Evolutionary conservation across 2,113 vertebrate genomes (phyloP).

Genomic region (Eretmochelys imbricata): DNA sequence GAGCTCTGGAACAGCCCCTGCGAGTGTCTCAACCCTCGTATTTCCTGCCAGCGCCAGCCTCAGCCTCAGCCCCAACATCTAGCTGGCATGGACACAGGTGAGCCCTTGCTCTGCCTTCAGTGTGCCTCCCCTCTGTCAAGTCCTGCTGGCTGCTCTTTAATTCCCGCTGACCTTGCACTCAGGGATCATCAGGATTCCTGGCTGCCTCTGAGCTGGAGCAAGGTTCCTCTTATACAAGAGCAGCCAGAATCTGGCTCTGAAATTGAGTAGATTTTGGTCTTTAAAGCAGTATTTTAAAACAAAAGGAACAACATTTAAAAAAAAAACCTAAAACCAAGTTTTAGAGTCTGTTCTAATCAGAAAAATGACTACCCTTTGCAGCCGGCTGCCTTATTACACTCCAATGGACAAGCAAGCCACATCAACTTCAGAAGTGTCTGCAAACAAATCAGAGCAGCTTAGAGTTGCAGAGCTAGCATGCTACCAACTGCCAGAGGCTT

Average conservation of each 20-base stretch:
- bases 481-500: background rate
- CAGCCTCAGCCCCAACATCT: background rate
- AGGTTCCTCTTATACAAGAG: background rate
- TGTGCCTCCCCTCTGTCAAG: background rate
- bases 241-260: background rate
- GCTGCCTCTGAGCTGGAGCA: background rate
- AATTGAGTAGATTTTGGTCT: accelerated
- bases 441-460: background rate
- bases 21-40: background rate
- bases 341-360: background rate
- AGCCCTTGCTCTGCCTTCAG: background rate
- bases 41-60: background rate
- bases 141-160: background rate
- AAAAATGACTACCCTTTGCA: background rate
- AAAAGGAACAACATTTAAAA: background rate
- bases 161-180: background rate
- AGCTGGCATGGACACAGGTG: background rate
- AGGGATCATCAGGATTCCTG: background rate
- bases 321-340: background rate
- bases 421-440: background rate
- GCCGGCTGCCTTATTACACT: background rate
- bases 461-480: background rate
- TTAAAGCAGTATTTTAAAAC: background rate
- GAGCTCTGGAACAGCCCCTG: background rate
- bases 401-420: background rate